Conservation (phyloP, 1,140 invertebrate species). For the roundworm (Caenorhabditis elegans) region WBcel235 BX284605.5:7270501-7271000, state of each 20-base stretch:
- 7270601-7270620: no score
- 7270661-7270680: slow-evolving; percentile 8
- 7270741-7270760: neutral
- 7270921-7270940: neutral
- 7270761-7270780: neutral
- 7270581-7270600: no score
- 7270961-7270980: no score
- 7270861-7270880: neutral
- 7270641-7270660: no score
- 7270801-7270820: neutral
- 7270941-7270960: neutral
- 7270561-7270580: no score
- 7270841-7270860: neutral
- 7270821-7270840: neutral
- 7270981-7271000: no score
- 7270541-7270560: no score
- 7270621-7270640: no score
- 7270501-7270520: no score
- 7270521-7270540: no score
- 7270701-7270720: neutral
- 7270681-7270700: neutral
- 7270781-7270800: neutral
- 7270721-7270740: neutral
- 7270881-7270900: neutral
- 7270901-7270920: neutral